Percentiles rank a stretch among this genome's conserved stretches.
Evolutionary conservation across 2,797 vertebrate species (phyloP).

Genomic region (Sarcophilus harrisii): DNA sequence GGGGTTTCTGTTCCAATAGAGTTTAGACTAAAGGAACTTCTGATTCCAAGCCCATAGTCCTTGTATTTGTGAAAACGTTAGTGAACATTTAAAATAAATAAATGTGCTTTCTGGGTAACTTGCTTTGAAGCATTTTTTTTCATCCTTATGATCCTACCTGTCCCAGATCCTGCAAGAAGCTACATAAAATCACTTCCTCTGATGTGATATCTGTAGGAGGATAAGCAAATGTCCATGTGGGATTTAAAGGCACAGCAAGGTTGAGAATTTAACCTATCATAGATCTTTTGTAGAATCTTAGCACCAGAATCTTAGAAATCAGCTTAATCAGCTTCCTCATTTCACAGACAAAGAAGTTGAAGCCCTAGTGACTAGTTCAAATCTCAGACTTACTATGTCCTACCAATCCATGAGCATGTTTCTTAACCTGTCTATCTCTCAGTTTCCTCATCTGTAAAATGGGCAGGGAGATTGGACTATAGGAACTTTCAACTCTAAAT

Average conservation of each 20-base stretch:
- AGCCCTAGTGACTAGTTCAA: not conserved
- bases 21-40: not conserved
- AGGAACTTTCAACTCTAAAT: not conserved
- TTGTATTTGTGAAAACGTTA: constrained; percentile 8
- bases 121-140: constrained; percentile 38
- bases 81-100: constrained; percentile 9
- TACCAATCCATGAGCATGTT: not conserved
- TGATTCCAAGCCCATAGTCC: not conserved
- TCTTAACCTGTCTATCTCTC: not conserved
- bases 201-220: not conserved
- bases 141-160: constrained; percentile 17
- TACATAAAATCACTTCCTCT: constrained; percentile 15
- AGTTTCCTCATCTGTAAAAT: not conserved
- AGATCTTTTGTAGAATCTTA: not conserved
- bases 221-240: not conserved
- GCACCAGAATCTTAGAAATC: not conserved
- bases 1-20: not conserved
- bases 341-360: not conserved
- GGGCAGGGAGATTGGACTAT: not conserved
- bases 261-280: not conserved
- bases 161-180: constrained; percentile 18
- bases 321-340: not conserved
- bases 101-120: not conserved
- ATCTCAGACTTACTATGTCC: not conserved
- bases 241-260: not conserved